These are phyloP conservation scores for Hepsetus odoe DNA, from an alignment of 2,113 vertebrate species.

Conservation along the genomic window DNA sequence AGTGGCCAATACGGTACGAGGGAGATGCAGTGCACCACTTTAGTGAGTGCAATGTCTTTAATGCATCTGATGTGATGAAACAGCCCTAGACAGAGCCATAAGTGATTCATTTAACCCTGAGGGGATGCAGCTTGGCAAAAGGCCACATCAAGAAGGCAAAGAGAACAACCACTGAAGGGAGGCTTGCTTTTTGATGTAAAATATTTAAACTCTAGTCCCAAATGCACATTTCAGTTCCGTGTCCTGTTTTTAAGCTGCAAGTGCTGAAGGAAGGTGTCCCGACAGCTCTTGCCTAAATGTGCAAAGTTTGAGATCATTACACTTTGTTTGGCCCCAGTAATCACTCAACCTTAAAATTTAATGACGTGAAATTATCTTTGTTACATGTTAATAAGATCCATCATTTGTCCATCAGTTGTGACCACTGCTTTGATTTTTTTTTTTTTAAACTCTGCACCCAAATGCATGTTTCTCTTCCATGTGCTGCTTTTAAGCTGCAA, in stretches of 20 bases:
- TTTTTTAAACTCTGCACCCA: neutral
- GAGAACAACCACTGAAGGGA: neutral
- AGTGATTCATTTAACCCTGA: slow-evolving; percentile 39
- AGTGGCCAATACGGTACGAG: neutral
- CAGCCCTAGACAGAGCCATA: slow-evolving; percentile 32
- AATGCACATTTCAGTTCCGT: slow-evolving; percentile 1
- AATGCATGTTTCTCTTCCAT: slow-evolving; percentile 2
- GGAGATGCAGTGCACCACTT: slow-evolving; percentile 1
- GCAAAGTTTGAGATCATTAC: neutral
- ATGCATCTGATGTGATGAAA: slow-evolving; percentile 33
- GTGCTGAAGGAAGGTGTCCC: neutral
- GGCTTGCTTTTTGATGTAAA: slow-evolving; percentile 12
- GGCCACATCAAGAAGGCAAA: slow-evolving; percentile 17
- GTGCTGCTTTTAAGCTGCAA: slow-evolving; percentile 3
- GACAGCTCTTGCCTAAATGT: neutral
- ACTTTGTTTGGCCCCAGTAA: no score
- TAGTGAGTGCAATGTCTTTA: neutral
- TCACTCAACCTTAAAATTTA: no score
- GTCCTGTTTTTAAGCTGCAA: slow-evolving; percentile 4
- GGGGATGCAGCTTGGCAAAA: slow-evolving; percentile 20
- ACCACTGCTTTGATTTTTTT: no score
- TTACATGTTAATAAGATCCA: no score
- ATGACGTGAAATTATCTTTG: no score
- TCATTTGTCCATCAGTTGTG: no score
- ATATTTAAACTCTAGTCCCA: slow-evolving; percentile 12